Percentiles rank a stretch among this genome's conserved stretches.
phyloP scores from a whole-genome alignment of 2,888 invertebrate species.

The Mesoligia furuncula region DNA sequence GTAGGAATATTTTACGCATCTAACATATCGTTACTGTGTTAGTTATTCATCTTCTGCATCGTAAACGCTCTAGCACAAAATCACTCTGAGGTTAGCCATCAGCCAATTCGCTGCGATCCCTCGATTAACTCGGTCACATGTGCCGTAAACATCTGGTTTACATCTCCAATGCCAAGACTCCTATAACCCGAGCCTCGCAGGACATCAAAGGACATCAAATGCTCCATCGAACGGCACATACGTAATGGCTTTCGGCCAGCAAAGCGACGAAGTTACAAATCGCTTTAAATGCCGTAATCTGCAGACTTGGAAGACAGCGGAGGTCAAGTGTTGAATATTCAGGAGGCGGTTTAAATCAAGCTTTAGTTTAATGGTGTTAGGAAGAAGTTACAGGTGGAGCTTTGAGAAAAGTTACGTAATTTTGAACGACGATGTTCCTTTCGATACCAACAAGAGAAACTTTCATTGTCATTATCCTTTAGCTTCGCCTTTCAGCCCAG shows the following conservation, averaged over 20 bases:
- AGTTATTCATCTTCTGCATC: background rate
- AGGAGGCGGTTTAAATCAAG: conserved; percentile 52
- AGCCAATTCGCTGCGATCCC: background rate
- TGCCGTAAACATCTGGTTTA: conserved; percentile 46
- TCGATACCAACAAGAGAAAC: background rate
- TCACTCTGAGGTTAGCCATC: conserved; percentile 7
- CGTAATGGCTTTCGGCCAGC: conserved; percentile 56
- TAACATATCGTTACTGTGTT: background rate
- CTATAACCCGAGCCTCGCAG: conserved; percentile 44
- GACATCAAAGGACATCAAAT: conserved; percentile 58
- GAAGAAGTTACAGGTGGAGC: conserved; percentile 55
- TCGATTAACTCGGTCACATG: conserved; percentile 25
- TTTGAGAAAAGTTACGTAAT: conserved; percentile 13
- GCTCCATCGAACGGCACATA: conserved; percentile 44
- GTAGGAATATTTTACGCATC: background rate
- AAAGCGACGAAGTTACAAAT: conserved; percentile 64
- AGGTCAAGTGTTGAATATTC: conserved; percentile 60
- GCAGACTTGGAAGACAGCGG: conserved; percentile 29
- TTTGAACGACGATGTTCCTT: background rate
- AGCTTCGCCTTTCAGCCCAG: background rate
- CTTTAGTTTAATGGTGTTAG: conserved; percentile 51
- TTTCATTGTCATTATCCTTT: background rate
- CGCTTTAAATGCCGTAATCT: conserved; percentile 39
- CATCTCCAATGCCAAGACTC: conserved; percentile 43
- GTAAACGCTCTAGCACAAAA: background rate